Conservation (phyloP, 2,888 invertebrate species). For the Tinea semifulvella region DNA sequence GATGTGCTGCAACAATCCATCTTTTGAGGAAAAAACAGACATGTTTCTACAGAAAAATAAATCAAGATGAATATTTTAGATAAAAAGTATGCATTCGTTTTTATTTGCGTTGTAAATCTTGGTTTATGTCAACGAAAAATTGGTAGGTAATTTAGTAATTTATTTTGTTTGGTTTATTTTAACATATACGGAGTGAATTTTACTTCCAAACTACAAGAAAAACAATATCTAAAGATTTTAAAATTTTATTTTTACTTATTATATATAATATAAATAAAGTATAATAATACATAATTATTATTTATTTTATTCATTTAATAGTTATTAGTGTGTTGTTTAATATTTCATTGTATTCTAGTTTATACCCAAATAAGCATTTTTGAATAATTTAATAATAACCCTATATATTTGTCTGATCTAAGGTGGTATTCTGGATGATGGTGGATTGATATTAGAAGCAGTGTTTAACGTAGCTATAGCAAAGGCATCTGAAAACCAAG, state of each 20-base stretch:
- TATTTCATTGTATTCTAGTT: too few species aligned
- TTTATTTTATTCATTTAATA: too few species aligned
- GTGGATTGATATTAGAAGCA: conserved; percentile 57
- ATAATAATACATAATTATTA: not conserved
- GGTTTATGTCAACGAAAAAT: conserved; percentile 24
- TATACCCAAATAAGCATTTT: too few species aligned
- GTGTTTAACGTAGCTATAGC: conserved; percentile 66
- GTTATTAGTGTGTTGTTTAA: too few species aligned
- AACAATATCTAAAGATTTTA: too few species aligned
- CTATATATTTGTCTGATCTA: not conserved
- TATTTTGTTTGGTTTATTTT: too few species aligned
- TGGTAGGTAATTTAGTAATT: too few species aligned
- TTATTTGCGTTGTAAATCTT: not conserved
- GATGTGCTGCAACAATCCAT: not conserved
- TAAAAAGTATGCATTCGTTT: conserved; percentile 5
- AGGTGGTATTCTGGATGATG: conserved; percentile 72
- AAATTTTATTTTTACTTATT: too few species aligned
- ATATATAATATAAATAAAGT: not conserved
- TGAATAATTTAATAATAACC: not conserved
- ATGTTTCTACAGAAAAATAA: conserved; percentile 18
- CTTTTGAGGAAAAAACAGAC: conserved; percentile 2
- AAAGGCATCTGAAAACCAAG: conserved; percentile 49
- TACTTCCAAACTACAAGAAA: too few species aligned
- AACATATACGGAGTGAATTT: too few species aligned
- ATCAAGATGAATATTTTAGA: conserved; percentile 17